Evolutionary conservation across 1,140 invertebrate species (phyloP), one percentile per base, ranked within the genome.

Genomic region (Sipha flava): DNA sequence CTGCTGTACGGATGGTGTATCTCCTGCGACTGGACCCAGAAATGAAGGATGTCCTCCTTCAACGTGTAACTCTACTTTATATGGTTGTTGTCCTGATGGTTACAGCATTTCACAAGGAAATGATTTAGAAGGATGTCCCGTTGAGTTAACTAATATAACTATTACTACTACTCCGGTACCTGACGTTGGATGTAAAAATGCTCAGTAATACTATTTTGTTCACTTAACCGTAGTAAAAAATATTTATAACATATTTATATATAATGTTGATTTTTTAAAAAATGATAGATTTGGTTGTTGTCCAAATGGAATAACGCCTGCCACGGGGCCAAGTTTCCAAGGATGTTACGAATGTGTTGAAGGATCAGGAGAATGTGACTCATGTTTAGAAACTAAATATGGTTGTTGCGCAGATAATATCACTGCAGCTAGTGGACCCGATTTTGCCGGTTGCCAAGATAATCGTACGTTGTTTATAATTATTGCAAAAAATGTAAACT

Each of bases 1-100:
- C 5, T 98, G 96, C 86, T 98, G 97, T 85, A 87, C 90, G 10
- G 96, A 98, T 85, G 93, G 91, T 1, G 90, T 96, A 0, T 95
- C 95, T 0, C 89, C 92, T 6, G 94, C 95, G 0, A 84, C 87
- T 54, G 95, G 94, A 9, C 86, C 88, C 0, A 88, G 93, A 21
- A 86, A 89, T 29, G 87, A 91, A 84, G 94, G 92, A 6, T 98
- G 96, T 85, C 93, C 94, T 4, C 85, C 89, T 18, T 86, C 89
- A 3, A 88, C 89, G 16, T 96, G 95, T 83, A 88, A 90, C 1
- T 90, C 92, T 83, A 93, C 92, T 0, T 86, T 95, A 23, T 95
- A 92, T 82, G 93, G 93, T 3, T 97, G 95, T 84, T 97, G 95
- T 84, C 90, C 91, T 45, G 95, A 97, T 85, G 91, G 91, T 45